These are phyloP conservation scores for Hoplostethus atlanticus DNA, from an alignment of 2,797 vertebrate genomes.

Conservation along the genomic window DNA sequence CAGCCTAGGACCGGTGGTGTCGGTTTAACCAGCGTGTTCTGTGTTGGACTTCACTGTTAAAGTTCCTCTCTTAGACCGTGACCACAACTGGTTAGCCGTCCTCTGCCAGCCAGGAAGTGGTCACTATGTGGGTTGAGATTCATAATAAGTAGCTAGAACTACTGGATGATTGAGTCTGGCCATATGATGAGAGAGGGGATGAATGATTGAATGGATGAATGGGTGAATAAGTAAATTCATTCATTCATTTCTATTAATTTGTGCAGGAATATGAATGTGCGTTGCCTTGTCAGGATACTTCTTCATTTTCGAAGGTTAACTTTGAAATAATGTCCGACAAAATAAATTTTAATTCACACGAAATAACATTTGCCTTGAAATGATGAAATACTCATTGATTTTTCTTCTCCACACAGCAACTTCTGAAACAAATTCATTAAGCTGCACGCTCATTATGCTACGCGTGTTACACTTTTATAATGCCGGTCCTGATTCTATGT, in stretches of 20 bases:
- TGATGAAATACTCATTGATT: conserved; percentile 58
- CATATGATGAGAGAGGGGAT: conserved; percentile 3
- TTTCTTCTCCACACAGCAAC: conserved; percentile 55
- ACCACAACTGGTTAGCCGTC: conserved; percentile 26
- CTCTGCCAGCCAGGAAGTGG: conserved; percentile 9
- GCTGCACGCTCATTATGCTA: conserved; percentile 69
- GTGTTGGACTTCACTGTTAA: not conserved
- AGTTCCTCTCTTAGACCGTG: conserved; percentile 15
- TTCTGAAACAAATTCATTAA: conserved; percentile 74
- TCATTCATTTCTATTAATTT: conserved; percentile 4
- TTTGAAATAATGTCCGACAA: conserved; percentile 25
- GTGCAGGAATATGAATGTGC: conserved; percentile 9
- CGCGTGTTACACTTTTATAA: conserved; percentile 64
- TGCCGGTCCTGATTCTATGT: conserved; percentile 62
- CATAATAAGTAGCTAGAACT: conserved; percentile 1
- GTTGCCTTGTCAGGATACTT: conserved; percentile 23
- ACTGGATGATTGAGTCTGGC: conserved; percentile 7
- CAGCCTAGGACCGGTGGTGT: not conserved
- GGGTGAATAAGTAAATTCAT: too few species aligned
- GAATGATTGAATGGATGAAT: not conserved
- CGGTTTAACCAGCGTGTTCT: conserved; percentile 20
- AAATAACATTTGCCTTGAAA: conserved; percentile 27
- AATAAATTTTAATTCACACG: conserved; percentile 44
- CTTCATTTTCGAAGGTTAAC: conserved; percentile 15
- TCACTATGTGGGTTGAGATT: not conserved